phyloP scores from a whole-genome alignment of 2,113 vertebrate genomes.

The Maylandia zebra region DNA sequence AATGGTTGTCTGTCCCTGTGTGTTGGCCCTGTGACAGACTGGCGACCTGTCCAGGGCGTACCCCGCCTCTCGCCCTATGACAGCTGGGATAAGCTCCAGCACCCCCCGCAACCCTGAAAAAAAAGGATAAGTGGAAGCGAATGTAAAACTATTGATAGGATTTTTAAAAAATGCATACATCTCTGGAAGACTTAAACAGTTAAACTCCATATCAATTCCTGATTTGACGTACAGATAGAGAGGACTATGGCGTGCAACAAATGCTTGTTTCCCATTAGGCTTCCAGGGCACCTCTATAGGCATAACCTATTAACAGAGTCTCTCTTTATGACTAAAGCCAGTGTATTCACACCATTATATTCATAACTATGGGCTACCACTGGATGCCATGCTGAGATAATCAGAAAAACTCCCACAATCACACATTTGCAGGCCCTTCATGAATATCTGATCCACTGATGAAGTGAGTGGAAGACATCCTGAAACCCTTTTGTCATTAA shows the following conservation, averaged over 20 bases:
- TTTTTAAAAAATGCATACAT: neutral
- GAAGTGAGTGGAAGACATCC: constrained; percentile 44
- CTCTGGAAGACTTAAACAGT: neutral
- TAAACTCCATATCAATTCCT: neutral
- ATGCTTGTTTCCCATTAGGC: neutral
- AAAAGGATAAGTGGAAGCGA: neutral
- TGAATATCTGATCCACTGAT: constrained; percentile 38
- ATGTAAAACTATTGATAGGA: neutral
- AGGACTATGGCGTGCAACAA: neutral
- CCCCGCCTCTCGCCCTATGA: neutral
- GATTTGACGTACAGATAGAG: rapidly evolving
- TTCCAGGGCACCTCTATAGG: neutral
- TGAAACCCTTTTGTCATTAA: constrained; percentile 54
- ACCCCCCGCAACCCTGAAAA: rapidly evolving
- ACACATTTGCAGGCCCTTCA: neutral
- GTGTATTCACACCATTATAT: neutral
- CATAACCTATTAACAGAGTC: neutral
- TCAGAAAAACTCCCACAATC: neutral
- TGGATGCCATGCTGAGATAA: neutral
- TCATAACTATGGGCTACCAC: neutral
- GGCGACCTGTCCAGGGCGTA: neutral
- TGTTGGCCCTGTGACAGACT: neutral
- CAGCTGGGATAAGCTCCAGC: neutral
- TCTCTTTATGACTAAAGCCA: neutral
- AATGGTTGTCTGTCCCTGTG: neutral